phyloP scores from a whole-genome alignment of 2,113 vertebrate species.

The Mesocricetus auratus region DNA sequence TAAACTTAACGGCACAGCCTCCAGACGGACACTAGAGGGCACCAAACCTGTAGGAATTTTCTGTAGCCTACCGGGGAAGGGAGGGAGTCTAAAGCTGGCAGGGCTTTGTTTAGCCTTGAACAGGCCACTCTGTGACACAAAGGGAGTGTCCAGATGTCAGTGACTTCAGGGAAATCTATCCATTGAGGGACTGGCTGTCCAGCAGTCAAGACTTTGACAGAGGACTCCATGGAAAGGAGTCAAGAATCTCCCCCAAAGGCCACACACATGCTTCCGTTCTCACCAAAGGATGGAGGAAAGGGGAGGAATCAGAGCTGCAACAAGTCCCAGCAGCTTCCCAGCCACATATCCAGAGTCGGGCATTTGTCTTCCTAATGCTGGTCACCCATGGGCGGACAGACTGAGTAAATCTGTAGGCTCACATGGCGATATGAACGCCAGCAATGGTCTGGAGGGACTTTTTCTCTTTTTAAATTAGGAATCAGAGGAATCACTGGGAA shows the following conservation, averaged over 20 bases:
- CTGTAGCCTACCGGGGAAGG: accelerated
- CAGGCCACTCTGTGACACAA: accelerated
- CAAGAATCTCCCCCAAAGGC: neutral
- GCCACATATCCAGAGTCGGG: neutral
- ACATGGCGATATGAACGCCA: neutral
- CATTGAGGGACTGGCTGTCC: neutral
- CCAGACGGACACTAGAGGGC: constrained; percentile 71
- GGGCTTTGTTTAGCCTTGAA: neutral
- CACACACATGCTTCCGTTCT: neutral
- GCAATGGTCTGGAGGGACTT: neutral
- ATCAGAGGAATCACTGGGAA: neutral
- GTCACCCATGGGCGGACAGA: neutral
- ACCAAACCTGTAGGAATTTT: neutral
- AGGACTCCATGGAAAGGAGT: neutral
- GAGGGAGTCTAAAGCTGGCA: neutral
- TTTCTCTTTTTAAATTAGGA: no score
- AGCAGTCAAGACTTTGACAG: neutral
- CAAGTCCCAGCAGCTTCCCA: neutral
- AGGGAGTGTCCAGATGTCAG: neutral
- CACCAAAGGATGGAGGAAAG: neutral
- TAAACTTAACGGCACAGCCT: neutral
- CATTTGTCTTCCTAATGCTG: neutral
- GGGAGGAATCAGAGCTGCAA: neutral
- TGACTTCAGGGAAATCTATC: neutral
- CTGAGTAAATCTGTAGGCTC: neutral